Conservation (phyloP, 2,113 vertebrate species). For the Dasypus novemcinctus region DNA sequence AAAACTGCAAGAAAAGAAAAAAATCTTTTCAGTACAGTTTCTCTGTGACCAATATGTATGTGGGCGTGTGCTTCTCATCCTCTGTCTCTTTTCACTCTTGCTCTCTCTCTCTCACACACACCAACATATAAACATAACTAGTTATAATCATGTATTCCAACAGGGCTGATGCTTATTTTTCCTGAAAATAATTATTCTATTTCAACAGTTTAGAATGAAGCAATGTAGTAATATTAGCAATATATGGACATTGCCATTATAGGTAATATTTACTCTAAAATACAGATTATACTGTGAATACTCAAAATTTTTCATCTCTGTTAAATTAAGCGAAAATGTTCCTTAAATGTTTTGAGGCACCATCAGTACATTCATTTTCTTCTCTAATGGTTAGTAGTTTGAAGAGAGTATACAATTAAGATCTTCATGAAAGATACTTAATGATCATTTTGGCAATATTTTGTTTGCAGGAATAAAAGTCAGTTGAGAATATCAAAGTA, state of each 20-base stretch:
- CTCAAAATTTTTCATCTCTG: conserved; percentile 19
- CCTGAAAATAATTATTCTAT: neutral
- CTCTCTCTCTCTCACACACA: neutral
- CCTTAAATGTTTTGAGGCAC: neutral
- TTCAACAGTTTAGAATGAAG: neutral
- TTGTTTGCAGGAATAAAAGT: conserved; percentile 20
- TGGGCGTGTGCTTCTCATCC: no score
- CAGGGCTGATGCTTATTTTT: neutral
- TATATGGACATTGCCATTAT: neutral
- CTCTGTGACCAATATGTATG: neutral
- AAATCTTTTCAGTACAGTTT: neutral
- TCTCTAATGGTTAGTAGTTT: neutral
- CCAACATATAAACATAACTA: neutral
- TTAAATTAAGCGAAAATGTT: conserved; percentile 29
- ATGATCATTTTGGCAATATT: conserved; percentile 6
- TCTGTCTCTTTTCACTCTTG: neutral
- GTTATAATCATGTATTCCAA: conserved; percentile 21
- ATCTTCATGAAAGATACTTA: conserved; percentile 15
- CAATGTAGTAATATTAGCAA: neutral
- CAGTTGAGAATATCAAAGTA: neutral
- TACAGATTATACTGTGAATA: neutral
- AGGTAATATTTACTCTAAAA: neutral
- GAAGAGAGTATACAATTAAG: neutral
- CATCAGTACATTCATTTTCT: neutral
- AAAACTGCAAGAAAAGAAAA: neutral